phyloP scores from a whole-genome alignment of 2,888 invertebrate species.

The Atrina japonica region DNA sequence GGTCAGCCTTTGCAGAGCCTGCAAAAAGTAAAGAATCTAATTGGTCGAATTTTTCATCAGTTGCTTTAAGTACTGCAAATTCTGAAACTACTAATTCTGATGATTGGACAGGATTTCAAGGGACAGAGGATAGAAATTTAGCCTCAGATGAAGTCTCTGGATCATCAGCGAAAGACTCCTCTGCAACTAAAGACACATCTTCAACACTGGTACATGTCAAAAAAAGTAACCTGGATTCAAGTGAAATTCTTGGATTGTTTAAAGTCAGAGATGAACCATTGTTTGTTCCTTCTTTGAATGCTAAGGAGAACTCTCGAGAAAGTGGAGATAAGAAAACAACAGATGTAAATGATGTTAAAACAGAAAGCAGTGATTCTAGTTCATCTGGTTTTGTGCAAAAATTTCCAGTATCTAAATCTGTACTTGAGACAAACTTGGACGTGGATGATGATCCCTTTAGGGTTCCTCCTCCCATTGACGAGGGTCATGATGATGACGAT shows the following conservation, averaged over 20 bases:
- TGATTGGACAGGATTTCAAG: conserved; percentile 62
- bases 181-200: not conserved
- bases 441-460: conserved; percentile 57
- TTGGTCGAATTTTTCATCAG: conserved; percentile 57
- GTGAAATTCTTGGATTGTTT: conserved; percentile 69
- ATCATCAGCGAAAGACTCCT: not conserved
- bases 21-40: conserved; percentile 20
- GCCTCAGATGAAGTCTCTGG: not conserved
- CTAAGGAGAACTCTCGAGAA: conserved; percentile 7
- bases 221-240: conserved; percentile 61
- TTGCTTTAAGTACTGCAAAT: not conserved
- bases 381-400: not conserved
- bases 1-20: conserved; percentile 35
- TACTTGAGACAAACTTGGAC: conserved; percentile 38
- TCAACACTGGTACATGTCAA: conserved; percentile 57
- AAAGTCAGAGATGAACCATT: conserved; percentile 64
- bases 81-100: conserved; percentile 29
- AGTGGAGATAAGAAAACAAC: not conserved
- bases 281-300: not conserved
- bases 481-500: conserved; percentile 60
- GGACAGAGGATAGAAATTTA: not conserved
- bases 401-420: not conserved
- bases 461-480: conserved; percentile 70
- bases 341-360: not conserved
- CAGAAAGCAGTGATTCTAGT: not conserved